phyloP scores from a whole-genome alignment of 1,140 invertebrate species.

The Diprion similis region DNA sequence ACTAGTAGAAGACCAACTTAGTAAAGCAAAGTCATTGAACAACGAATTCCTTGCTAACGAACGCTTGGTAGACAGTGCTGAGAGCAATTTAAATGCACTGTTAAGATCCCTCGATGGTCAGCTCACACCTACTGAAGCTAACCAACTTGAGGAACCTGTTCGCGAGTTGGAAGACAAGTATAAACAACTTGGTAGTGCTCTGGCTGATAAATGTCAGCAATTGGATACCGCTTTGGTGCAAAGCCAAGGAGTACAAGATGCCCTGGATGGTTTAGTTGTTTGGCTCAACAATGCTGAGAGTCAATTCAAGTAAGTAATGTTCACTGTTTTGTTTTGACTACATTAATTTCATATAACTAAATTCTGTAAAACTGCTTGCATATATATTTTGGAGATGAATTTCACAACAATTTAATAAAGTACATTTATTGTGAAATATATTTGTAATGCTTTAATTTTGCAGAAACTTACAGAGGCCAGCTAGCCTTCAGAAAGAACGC shows the following conservation, averaged over 20 bases:
- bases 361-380: too few relatives aligned
- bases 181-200: slow-evolving; percentile 72
- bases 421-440: slow-evolving; percentile 13
- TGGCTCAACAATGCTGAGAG: slow-evolving; percentile 88
- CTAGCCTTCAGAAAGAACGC: slow-evolving; percentile 86
- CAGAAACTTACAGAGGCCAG: slow-evolving; percentile 77
- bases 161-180: slow-evolving; percentile 80
- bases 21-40: slow-evolving; percentile 82
- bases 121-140: slow-evolving; percentile 77
- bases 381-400: too few relatives aligned
- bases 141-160: slow-evolving; percentile 81
- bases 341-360: slow-evolving; percentile 2
- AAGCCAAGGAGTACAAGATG: slow-evolving; percentile 94
- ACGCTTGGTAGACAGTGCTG: slow-evolving; percentile 81
- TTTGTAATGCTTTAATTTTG: slow-evolving; percentile 27
- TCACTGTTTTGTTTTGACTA: slow-evolving; percentile 35
- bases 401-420: too few relatives aligned
- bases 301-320: slow-evolving; percentile 74
- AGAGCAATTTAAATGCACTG: slow-evolving; percentile 73
- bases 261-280: slow-evolving; percentile 81
- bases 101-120: slow-evolving; percentile 81
- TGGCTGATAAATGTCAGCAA: slow-evolving; percentile 81
- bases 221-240: slow-evolving; percentile 90
- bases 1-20: slow-evolving; percentile 86
- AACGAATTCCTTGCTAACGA: slow-evolving; percentile 88